Conservation (phyloP, 2,888 invertebrate species). For the Xanthia togata region DNA sequence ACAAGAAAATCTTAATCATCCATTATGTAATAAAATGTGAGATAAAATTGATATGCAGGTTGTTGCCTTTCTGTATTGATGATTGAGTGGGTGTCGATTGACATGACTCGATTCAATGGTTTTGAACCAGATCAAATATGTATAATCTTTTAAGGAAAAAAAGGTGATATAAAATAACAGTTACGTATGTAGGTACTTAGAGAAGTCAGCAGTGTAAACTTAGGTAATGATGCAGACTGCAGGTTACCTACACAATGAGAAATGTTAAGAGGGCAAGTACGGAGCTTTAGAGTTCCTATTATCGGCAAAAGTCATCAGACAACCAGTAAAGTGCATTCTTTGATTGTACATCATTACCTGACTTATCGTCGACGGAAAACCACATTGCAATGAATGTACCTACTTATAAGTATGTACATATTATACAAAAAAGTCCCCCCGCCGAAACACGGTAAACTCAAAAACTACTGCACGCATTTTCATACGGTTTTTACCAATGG, state of each 20-base stretch:
- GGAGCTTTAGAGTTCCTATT: conserved; percentile 1
- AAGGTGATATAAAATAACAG: too few species aligned
- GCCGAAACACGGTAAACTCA: too few species aligned
- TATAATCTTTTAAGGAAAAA: conserved; percentile 3
- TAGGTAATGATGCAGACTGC: background rate
- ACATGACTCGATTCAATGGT: conserved; percentile 14
- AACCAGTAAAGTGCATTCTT: conserved; percentile 2
- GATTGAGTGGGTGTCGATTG: conserved; percentile 17
- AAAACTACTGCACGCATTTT: too few species aligned
- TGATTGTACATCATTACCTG: background rate
- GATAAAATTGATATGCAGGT: conserved; percentile 22
- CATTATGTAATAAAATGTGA: conserved; percentile 26
- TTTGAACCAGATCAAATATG: background rate
- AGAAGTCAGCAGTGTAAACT: background rate
- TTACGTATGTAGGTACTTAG: background rate
- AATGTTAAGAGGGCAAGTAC: conserved; percentile 50
- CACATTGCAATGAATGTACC: background rate
- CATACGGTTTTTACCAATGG: too few species aligned
- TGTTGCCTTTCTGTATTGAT: conserved; percentile 29
- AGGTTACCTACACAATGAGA: background rate
- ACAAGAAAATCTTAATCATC: conserved; percentile 19
- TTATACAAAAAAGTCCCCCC: too few species aligned
- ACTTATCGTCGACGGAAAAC: background rate
- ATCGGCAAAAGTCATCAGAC: conserved; percentile 25
- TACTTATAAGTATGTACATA: background rate